These are phyloP conservation scores for Apamea monoglypha DNA, from an alignment of 2,888 invertebrate genomes.

Conservation along the genomic window DNA sequence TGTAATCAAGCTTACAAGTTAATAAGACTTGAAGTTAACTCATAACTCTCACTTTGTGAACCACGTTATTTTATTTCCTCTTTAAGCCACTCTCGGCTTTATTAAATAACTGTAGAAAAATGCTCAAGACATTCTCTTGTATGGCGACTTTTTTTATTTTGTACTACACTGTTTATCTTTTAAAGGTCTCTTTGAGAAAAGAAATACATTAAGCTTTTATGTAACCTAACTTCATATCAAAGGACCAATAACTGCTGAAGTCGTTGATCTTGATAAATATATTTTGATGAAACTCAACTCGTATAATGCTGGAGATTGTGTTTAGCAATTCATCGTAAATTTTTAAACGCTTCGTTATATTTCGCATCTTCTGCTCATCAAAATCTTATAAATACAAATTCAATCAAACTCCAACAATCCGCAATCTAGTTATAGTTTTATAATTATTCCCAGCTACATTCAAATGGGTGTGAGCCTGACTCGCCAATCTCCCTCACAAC, in stretches of 20 bases:
- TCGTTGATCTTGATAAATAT: background rate
- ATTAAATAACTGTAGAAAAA: conserved; percentile 54
- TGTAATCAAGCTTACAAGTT: conserved; percentile 53
- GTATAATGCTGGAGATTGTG: background rate
- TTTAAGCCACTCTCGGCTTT: conserved; percentile 40
- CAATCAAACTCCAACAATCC: conserved; percentile 22
- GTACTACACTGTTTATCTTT: background rate
- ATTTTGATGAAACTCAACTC: background rate
- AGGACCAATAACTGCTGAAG: background rate
- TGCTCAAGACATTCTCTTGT: conserved; percentile 25
- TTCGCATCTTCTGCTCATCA: background rate
- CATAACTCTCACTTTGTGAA: conserved; percentile 53
- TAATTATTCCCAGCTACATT: conserved; percentile 56
- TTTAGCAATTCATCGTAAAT: background rate
- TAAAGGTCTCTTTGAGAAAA: background rate
- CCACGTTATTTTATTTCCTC: conserved; percentile 49
- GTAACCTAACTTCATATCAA: background rate
- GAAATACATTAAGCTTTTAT: background rate
- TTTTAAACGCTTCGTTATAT: background rate
- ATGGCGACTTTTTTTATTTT: conserved; percentile 36
- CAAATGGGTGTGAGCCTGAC: conserved; percentile 10
- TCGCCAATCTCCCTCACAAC: conserved; percentile 13
- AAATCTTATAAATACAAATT: conserved; percentile 14
- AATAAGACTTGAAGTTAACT: conserved; percentile 51
- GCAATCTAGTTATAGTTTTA: conserved; percentile 36